A percentile compares a stretch with the other conserved stretches of the same genome.
Evolutionary conservation across 2,888 invertebrate genomes (phyloP).

Genomic region (Ectemnius cavifrons): DNA sequence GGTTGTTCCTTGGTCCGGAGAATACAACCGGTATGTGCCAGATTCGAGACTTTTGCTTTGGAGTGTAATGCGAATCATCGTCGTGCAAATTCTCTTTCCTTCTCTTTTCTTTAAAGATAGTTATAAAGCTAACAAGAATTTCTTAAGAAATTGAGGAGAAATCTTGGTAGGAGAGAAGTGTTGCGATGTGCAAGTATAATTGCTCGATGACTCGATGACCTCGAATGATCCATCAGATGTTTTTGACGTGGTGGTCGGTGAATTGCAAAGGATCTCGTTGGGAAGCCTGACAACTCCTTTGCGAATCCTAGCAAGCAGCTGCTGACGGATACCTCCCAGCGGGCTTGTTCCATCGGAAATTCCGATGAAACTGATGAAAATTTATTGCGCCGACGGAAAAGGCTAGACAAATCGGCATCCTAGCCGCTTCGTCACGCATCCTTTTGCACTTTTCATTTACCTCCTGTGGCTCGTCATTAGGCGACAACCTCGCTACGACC

Average conservation of each 20-base stretch:
- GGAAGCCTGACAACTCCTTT: conserved; percentile 14
- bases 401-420: conserved; percentile 28
- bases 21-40: no score
- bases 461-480: not conserved
- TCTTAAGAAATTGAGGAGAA: no score
- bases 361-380: conserved; percentile 41
- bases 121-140: no score
- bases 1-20: conserved; percentile 4
- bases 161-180: no score
- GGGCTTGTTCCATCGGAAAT: conserved; percentile 39
- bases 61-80: no score
- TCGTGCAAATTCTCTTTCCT: no score
- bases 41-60: no score
- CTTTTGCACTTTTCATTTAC: conserved; percentile 8
- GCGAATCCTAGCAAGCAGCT: conserved; percentile 5
- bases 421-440: not conserved
- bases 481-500: not conserved
- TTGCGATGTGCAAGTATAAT: no score
- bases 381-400: conserved; percentile 26
- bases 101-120: no score
- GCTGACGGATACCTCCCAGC: conserved; percentile 30
- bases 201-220: no score
- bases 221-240: no score
- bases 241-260: no score
- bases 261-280: conserved; percentile 12